Percentiles rank a stretch among this genome's conserved stretches.
These are phyloP conservation scores for Sebastes vulpes DNA, from an alignment of 2,797 vertebrate genomes.

Conservation along the genomic window DNA sequence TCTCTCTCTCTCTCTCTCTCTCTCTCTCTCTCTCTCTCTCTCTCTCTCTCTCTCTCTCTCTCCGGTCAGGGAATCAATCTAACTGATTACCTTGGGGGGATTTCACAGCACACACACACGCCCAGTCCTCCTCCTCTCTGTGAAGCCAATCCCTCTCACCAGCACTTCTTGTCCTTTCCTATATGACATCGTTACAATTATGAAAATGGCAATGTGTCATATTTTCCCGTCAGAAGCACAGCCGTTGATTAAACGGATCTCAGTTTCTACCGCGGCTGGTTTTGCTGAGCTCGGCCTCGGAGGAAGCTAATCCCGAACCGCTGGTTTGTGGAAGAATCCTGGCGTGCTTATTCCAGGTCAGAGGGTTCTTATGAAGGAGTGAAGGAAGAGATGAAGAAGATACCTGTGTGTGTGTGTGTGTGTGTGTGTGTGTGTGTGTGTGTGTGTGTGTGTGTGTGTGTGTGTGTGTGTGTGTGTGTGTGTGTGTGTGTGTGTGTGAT, in stretches of 20 bases:
- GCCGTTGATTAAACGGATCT: constrained; percentile 36
- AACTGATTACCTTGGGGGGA: constrained; percentile 59
- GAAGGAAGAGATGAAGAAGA: background rate
- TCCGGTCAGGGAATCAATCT: constrained; percentile 54
- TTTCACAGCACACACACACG: background rate
- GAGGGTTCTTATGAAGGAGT: constrained; percentile 29
- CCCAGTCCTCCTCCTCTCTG: background rate
- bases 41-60: too few relatives aligned
- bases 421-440: too few relatives aligned
- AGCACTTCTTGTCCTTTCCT: constrained; percentile 19
- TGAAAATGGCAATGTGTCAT: constrained; percentile 53
- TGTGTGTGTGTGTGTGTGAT: too few relatives aligned
- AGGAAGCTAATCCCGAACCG: constrained; percentile 32
- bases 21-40: too few relatives aligned
- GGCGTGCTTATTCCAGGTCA: background rate
- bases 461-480: background rate
- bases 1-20: too few relatives aligned
- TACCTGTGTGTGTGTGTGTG: background rate
- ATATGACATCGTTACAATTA: constrained; percentile 53
- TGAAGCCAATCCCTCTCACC: constrained; percentile 4
- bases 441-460: too few relatives aligned
- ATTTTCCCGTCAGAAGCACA: constrained; percentile 46
- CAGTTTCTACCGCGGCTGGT: constrained; percentile 20
- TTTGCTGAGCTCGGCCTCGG: constrained; percentile 50
- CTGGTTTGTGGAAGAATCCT: constrained; percentile 49